Evolutionary conservation across 1,140 invertebrate genomes (phyloP).

Genomic region (Odontomachus brunneus): DNA sequence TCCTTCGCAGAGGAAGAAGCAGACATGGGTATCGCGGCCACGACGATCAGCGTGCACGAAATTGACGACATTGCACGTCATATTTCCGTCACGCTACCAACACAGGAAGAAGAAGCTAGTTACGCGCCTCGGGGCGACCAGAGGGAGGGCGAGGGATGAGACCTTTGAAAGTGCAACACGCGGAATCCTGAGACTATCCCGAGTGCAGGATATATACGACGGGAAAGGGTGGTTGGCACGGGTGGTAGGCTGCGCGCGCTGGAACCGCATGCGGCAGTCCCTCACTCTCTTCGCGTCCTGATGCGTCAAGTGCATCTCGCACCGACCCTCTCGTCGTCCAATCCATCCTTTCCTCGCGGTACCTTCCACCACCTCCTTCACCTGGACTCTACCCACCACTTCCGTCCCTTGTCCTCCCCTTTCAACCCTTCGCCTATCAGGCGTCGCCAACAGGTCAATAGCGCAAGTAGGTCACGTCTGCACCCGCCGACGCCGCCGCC

Average conservation of each 20-base stretch:
- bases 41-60: not conserved
- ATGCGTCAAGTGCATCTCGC: conserved; percentile 81
- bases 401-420: conserved; percentile 44
- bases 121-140: not conserved
- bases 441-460: conserved; percentile 79
- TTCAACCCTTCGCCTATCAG: conserved; percentile 69
- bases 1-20: not conserved
- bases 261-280: conserved; percentile 81
- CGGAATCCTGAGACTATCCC: conserved; percentile 9
- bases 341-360: conserved; percentile 42
- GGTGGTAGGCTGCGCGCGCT: conserved; percentile 78
- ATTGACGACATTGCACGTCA: conserved; percentile 12
- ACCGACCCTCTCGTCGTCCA: conserved; percentile 49
- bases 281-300: conserved; percentile 74
- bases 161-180: conserved; percentile 51
- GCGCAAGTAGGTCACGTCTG: conserved; percentile 80
- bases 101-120: conserved; percentile 29
- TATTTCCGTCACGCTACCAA: not conserved
- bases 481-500: conserved; percentile 62
- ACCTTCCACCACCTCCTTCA: conserved; percentile 68
- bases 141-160: not conserved
- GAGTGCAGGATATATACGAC: conserved; percentile 31
- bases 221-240: conserved; percentile 59
- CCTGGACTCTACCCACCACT: conserved; percentile 62
- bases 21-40: not conserved